Percentiles rank a stretch among this genome's conserved stretches.
Conservation (phyloP, 1,140 invertebrate species). For the Anagrus nilaparvatae region DNA sequence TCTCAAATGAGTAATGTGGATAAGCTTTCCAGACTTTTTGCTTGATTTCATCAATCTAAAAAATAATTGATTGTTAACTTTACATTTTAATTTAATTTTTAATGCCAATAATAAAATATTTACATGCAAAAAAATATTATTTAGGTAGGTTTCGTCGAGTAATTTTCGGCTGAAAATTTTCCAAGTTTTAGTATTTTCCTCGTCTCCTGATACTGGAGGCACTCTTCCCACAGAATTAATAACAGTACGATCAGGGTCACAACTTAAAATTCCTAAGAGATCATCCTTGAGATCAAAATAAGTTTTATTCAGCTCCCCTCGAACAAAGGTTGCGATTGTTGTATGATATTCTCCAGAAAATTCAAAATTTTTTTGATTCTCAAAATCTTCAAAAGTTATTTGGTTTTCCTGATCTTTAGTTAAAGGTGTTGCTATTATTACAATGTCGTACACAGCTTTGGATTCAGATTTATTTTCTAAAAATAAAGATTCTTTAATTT, state of each 20-base stretch:
- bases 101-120: slow-evolving; percentile 13
- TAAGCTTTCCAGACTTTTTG: slow-evolving; percentile 50
- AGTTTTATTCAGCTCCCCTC: slow-evolving; percentile 41
- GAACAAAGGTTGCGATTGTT: slow-evolving; percentile 49
- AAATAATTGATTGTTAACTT: slow-evolving; percentile 11
- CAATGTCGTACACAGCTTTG: slow-evolving; percentile 44
- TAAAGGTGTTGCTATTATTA: slow-evolving; percentile 51
- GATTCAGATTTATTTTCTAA: slow-evolving; percentile 10
- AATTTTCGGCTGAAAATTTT: slow-evolving; percentile 50
- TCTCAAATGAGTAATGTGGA: slow-evolving; percentile 45
- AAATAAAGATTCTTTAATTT: neutral
- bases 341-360: slow-evolving; percentile 42
- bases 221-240: slow-evolving; percentile 37
- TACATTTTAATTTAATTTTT: slow-evolving; percentile 4
- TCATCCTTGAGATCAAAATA: slow-evolving; percentile 39
- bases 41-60: slow-evolving; percentile 26
- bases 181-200: slow-evolving; percentile 35
- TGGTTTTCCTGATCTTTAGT: slow-evolving; percentile 33
- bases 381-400: slow-evolving; percentile 32
- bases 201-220: slow-evolving; percentile 32
- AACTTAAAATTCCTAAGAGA: slow-evolving; percentile 42
- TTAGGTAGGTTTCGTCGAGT: slow-evolving; percentile 38
- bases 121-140: slow-evolving; percentile 43
- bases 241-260: slow-evolving; percentile 33
- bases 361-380: slow-evolving; percentile 17